phyloP scores from a whole-genome alignment of 2,797 vertebrate species.

The Micropoecilia bifurca region DNA sequence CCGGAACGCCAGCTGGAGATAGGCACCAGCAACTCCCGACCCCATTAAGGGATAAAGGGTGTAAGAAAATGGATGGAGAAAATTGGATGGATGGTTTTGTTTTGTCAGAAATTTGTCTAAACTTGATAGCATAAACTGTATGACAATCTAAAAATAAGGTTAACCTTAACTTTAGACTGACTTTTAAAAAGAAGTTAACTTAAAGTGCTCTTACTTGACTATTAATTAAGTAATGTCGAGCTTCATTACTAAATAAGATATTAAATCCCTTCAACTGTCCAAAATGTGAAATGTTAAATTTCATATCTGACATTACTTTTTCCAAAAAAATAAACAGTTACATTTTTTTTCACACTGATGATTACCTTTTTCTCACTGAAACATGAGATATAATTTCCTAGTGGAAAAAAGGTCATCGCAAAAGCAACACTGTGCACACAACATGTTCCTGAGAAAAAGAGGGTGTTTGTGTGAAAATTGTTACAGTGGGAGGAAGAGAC shows the following conservation, averaged over 20 bases:
- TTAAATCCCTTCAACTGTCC: not conserved
- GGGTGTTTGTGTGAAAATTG: conserved; percentile 51
- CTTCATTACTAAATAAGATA: not conserved
- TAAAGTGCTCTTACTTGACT: not conserved
- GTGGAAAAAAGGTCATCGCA: conserved; percentile 33
- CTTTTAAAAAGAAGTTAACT: not conserved
- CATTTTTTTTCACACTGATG: conserved; percentile 4
- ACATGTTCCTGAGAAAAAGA: conserved; percentile 46
- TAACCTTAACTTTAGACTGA: not conserved
- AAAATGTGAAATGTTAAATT: conserved; percentile 25
- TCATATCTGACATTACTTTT: not conserved
- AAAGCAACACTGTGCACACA: conserved; percentile 19
- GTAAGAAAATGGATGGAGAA: too few relatives aligned
- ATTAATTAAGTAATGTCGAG: too few relatives aligned
- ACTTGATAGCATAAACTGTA: not conserved
- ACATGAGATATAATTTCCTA: conserved; percentile 32
- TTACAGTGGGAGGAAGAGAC: conserved; percentile 44
- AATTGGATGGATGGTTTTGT: too few relatives aligned
- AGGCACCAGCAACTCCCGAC: too few relatives aligned
- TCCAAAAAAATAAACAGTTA: conserved; percentile 10
- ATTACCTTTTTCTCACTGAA: conserved; percentile 31
- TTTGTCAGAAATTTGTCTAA: not conserved
- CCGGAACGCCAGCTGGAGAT: too few relatives aligned
- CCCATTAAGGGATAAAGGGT: too few relatives aligned
- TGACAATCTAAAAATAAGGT: not conserved